Evolutionary conservation across 2,888 invertebrate species (phyloP).

Genomic region (Ormyrus nitidulus): DNA sequence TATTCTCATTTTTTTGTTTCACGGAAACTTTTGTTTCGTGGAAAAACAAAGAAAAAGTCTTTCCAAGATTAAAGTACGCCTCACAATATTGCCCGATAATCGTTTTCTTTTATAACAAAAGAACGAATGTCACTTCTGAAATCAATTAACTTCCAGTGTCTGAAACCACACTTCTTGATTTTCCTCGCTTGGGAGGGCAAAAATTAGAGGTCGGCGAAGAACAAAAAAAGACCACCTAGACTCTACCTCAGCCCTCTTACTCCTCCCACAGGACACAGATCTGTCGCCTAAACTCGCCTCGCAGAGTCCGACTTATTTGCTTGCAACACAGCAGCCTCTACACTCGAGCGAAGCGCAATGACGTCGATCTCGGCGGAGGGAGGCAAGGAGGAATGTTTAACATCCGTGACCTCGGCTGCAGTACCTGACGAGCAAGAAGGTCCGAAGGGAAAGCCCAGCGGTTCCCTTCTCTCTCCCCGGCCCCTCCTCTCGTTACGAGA

Average conservation of each 20-base stretch:
- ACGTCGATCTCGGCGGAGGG: background rate
- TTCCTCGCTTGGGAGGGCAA: no score
- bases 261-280: background rate
- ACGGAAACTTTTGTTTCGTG: no score
- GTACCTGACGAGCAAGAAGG: conserved; percentile 37
- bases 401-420: conserved; percentile 21
- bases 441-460: conserved; percentile 26
- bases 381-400: conserved; percentile 20
- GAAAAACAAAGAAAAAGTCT: no score
- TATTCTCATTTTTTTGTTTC: no score
- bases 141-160: no score
- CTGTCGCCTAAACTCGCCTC: background rate
- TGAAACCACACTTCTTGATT: no score
- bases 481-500: background rate
- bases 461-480: background rate
- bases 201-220: no score
- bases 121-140: no score
- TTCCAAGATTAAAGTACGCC: no score
- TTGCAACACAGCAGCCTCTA: background rate
- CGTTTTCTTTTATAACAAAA: no score
- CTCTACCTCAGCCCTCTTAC: background rate
- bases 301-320: background rate
- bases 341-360: background rate
- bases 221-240: background rate
- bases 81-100: no score